phyloP scores from a whole-genome alignment of 2,888 invertebrate genomes.

The Subacronicta megacephala region DNA sequence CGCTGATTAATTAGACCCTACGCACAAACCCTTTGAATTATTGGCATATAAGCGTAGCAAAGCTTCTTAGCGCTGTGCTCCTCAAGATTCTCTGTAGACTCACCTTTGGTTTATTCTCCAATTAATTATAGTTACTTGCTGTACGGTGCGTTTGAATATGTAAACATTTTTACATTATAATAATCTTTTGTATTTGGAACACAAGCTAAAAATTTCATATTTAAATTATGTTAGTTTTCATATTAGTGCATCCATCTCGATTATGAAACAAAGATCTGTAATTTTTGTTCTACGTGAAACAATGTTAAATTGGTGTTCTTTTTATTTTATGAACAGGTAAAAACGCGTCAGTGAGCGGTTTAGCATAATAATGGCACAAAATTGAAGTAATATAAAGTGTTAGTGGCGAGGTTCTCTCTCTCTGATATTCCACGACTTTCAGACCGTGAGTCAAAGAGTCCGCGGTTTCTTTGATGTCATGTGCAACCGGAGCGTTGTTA shows the following conservation, averaged over 20 bases:
- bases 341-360: slow-evolving; percentile 35
- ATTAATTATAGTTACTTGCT: slow-evolving; percentile 65
- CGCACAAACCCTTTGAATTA: slow-evolving; percentile 77
- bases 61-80: slow-evolving; percentile 75
- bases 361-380: slow-evolving; percentile 51
- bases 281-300: slow-evolving; percentile 11
- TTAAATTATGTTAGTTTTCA: too few relatives aligned
- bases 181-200: slow-evolving; percentile 7
- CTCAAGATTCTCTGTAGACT: slow-evolving; percentile 66
- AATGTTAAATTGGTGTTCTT: background rate
- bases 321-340: slow-evolving; percentile 20
- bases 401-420: slow-evolving; percentile 37
- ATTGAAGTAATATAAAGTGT: slow-evolving; percentile 52
- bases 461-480: slow-evolving; percentile 69
- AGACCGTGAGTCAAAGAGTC: slow-evolving; percentile 60
- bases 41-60: slow-evolving; percentile 71
- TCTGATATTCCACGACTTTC: slow-evolving; percentile 57
- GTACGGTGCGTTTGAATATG: slow-evolving; percentile 5
- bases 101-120: slow-evolving; percentile 69
- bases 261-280: slow-evolving; percentile 1
- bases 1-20: slow-evolving; percentile 79
- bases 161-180: slow-evolving; percentile 24
- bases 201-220: background rate
- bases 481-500: slow-evolving; percentile 53
- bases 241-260: too few relatives aligned